Evolutionary conservation across 2,797 vertebrate genomes (phyloP), one percentile per base, ranked within the genome.

Genomic region (Anabacerthia variegaticeps): DNA sequence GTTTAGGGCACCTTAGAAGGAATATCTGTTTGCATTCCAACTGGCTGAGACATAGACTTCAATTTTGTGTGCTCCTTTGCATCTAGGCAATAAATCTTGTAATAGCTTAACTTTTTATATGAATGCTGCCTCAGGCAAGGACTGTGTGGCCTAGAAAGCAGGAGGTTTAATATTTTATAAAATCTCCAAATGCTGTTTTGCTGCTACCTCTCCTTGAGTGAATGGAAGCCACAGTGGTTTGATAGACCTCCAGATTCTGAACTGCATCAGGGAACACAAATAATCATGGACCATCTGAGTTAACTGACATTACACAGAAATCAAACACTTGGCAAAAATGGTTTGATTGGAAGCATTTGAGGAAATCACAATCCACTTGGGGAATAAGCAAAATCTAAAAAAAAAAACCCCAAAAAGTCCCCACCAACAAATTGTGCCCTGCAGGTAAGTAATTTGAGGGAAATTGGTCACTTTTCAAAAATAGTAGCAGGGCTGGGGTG

Each of bases 91-190:
- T 97, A 95, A 96, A 97, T 97, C 94, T 96, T 96, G 93, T 96
- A 93, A 93, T 93, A 96, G 96, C 91, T 96, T 94, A 96, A 96
- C 88, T 96, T 96, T 94, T 96, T 94, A 95, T 94, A 94, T 87
- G 97, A 93, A 96, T 68, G 78, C 87, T 91, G 97, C 96, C 97
- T 94, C 85, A 91, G 97, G 97, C 96, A 95, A 96, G 82, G 96
- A 95, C 93, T 95, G 79, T 91, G 93, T 95, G 95, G 96, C 94
- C 97, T 96, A 96, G 96, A 97, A 97, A 96, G 93, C 65, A 95
- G 83, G 79, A 95, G 62, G 30, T 92, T 97, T 96, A 97, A 97
- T 96, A 96, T 96, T 97, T 97, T 94, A 96, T 97, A 92, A 95
- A 95, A 93, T 88, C 87, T 96, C 90, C 79, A 95, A 96, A 95